Conservation (phyloP, 2,888 invertebrate genomes). For the Mythimna pallens region DNA sequence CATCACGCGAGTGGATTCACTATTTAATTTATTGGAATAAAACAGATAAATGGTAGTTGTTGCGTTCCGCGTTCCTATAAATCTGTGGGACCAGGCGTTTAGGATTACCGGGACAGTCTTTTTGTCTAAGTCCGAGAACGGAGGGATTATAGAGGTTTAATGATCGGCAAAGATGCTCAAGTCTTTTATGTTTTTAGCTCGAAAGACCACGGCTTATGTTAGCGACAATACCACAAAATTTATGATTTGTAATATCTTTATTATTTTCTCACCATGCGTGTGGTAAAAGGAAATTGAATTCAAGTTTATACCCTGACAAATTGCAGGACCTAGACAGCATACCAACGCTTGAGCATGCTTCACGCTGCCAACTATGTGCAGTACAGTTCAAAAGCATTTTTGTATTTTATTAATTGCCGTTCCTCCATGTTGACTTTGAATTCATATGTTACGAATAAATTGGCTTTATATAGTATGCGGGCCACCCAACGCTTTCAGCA, state of each 20-base stretch:
- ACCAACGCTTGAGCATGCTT: neutral
- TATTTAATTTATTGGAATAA: conserved; percentile 89
- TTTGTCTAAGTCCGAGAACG: conserved; percentile 15
- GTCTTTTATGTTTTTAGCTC: conserved; percentile 31
- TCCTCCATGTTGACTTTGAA: conserved; percentile 8
- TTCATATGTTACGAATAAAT: conserved; percentile 7
- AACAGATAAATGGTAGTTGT: conserved; percentile 86
- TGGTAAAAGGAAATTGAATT: neutral
- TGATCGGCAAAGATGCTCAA: conserved; percentile 1
- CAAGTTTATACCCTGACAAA: neutral
- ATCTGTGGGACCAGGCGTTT: conserved; percentile 44
- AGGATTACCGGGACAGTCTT: conserved; percentile 40
- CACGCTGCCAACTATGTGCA: conserved; percentile 32
- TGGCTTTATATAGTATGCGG: neutral
- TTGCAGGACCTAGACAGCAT: conserved; percentile 5
- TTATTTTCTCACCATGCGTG: neutral
- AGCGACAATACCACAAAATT: neutral
- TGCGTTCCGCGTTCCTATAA: conserved; percentile 86
- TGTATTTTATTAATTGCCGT: conserved; percentile 20
- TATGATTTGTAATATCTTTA: conserved; percentile 1
- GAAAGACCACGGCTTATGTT: neutral
- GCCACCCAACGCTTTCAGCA: conserved; percentile 13
- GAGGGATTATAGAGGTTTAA: conserved; percentile 15
- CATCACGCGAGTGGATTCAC: conserved; percentile 84
- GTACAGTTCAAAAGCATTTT: conserved; percentile 48